Conservation (phyloP, 2,888 invertebrate genomes). For the Taphrorychus bicolor region DNA sequence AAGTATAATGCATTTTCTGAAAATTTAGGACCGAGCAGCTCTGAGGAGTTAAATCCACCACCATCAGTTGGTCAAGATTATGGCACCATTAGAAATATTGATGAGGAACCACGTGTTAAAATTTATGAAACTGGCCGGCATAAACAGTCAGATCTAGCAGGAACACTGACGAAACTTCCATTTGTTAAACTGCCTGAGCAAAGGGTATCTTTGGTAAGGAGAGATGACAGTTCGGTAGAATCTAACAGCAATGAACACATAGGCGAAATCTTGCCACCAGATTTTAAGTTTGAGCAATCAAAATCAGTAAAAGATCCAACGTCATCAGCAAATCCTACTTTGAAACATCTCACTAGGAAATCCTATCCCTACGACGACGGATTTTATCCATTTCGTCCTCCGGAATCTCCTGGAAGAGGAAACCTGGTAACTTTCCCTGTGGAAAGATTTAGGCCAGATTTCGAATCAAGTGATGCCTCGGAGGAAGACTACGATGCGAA, state of each 20-base stretch:
- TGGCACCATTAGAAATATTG: slow-evolving; percentile 18
- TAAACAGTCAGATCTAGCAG: too few species aligned
- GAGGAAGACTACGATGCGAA: slow-evolving; percentile 43
- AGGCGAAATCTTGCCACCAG: slow-evolving; percentile 57
- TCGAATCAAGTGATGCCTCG: slow-evolving; percentile 44
- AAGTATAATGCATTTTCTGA: background rate
- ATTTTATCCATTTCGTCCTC: slow-evolving; percentile 28
- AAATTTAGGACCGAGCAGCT: background rate
- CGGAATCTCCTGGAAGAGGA: slow-evolving; percentile 25
- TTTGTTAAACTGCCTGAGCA: slow-evolving; percentile 7
- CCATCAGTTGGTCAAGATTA: slow-evolving; percentile 4
- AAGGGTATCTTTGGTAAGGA: slow-evolving; percentile 26
- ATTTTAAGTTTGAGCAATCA: slow-evolving; percentile 46
- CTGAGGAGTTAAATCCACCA: background rate
- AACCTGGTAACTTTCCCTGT: slow-evolving; percentile 46
- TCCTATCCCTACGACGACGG: slow-evolving; percentile 46
- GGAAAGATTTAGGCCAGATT: slow-evolving; percentile 49
- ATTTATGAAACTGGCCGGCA: too few species aligned
- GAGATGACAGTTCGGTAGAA: slow-evolving; percentile 47
- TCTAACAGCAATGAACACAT: slow-evolving; percentile 55
- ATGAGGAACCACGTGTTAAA: too few species aligned
- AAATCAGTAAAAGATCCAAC: background rate
- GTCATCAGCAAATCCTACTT: background rate
- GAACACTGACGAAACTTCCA: slow-evolving; percentile 11
- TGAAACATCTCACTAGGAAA: slow-evolving; percentile 40